Conservation (phyloP, 2,888 invertebrate species). For the Acanthosepion lycidas region DNA sequence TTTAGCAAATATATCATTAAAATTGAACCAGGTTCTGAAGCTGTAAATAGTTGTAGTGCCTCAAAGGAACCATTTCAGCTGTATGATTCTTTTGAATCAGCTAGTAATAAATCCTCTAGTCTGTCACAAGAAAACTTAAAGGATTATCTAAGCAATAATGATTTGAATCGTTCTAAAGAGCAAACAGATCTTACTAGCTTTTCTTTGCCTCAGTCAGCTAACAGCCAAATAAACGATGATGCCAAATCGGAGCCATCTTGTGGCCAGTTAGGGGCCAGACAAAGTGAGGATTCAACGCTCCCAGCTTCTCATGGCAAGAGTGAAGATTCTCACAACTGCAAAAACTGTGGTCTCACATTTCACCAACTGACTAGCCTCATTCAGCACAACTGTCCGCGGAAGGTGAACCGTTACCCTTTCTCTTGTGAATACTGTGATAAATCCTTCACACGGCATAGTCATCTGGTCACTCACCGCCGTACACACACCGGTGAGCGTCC, state of each 20-base stretch:
- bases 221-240: background rate
- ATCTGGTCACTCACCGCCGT: slow-evolving; percentile 33
- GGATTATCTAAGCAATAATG: background rate
- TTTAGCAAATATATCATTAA: too few species aligned
- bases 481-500: slow-evolving; percentile 38
- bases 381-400: background rate
- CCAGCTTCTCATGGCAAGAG: background rate
- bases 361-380: background rate
- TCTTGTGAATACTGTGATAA: slow-evolving; percentile 45
- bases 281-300: background rate
- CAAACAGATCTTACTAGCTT: background rate
- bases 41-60: too few species aligned
- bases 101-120: background rate
- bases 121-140: background rate
- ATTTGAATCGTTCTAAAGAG: background rate
- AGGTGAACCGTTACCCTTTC: background rate
- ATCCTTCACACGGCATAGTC: slow-evolving; percentile 37
- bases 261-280: background rate
- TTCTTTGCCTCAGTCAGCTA: background rate
- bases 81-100: too few species aligned
- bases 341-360: background rate
- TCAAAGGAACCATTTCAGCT: too few species aligned
- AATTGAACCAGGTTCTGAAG: too few species aligned
- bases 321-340: background rate
- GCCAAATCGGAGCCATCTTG: background rate